These are phyloP conservation scores for Ochotona princeps DNA, from an alignment of 2,113 vertebrate genomes.

Conservation along the genomic window DNA sequence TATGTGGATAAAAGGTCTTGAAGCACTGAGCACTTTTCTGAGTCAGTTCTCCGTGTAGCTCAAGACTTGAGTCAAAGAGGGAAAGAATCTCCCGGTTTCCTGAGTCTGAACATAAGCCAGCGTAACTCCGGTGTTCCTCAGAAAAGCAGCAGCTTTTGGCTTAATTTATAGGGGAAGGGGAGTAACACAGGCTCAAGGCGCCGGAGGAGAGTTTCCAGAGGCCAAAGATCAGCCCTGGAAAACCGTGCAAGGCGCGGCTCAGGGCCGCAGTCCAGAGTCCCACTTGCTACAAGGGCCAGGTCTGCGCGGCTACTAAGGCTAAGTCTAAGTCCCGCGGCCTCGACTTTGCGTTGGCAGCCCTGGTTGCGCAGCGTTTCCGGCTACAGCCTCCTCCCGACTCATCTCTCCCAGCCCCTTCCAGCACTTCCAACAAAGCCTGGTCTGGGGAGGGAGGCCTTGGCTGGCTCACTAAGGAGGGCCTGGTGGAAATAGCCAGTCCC, in stretches of 20 bases:
- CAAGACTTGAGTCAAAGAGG: neutral
- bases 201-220: neutral
- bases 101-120: neutral
- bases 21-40: rapidly evolving
- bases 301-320: rapidly evolving
- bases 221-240: neutral
- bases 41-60: neutral
- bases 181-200: no score
- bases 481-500: neutral
- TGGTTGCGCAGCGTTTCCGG: rapidly evolving
- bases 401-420: neutral
- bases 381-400: neutral
- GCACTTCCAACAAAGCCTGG: neutral
- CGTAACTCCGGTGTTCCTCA: neutral
- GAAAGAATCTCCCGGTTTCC: neutral
- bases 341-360: neutral
- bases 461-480: neutral
- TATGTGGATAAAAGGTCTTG: neutral
- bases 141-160: neutral
- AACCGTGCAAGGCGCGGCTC: neutral
- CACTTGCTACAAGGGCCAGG: neutral
- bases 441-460: neutral
- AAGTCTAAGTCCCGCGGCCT: neutral
- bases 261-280: rapidly evolving
- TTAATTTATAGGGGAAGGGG: neutral